phyloP scores from a whole-genome alignment of 2,888 invertebrate genomes.

The Choreutis nemorana region DNA sequence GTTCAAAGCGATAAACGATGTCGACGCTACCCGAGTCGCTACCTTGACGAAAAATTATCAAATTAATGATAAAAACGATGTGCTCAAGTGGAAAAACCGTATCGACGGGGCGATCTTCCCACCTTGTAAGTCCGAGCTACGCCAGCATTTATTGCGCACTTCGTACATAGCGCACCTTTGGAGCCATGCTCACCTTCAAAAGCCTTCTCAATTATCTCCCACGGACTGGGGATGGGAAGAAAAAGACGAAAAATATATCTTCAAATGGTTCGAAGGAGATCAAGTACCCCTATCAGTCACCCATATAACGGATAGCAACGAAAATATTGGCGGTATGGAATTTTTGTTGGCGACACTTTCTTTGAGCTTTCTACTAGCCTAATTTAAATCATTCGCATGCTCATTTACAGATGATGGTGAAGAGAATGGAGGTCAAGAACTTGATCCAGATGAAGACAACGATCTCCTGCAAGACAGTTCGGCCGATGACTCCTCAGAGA shows the following conservation, averaged over 20 bases:
- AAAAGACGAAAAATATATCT: conserved; percentile 11
- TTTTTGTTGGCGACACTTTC: conserved; percentile 1
- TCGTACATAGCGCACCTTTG: conserved; percentile 10
- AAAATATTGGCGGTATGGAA: conserved; percentile 2
- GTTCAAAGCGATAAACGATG: conserved; percentile 1
- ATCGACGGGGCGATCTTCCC: conserved; percentile 9
- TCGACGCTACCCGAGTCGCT: conserved; percentile 3
- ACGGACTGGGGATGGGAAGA: conserved; percentile 12
- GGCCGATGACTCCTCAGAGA: conserved; percentile 1
- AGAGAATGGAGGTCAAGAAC: not conserved
- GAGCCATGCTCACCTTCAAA: conserved; percentile 12
- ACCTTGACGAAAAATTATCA: conserved; percentile 2
- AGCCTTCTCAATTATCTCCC: conserved; percentile 9
- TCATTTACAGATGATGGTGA: conserved; percentile 2
- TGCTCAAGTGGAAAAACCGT: conserved; percentile 2
- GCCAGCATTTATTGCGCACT: conserved; percentile 10
- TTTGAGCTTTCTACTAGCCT: conserved; percentile 1
- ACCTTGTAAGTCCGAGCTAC: conserved; percentile 15
- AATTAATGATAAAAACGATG: conserved; percentile 1
- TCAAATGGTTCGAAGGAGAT: conserved; percentile 17
- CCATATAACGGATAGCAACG: conserved; percentile 2
- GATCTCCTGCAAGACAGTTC: conserved; percentile 1
- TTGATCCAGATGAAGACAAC: not conserved
- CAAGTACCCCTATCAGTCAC: conserved; percentile 12
- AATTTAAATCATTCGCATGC: not conserved